These are phyloP conservation scores for Planococcus citri DNA, from an alignment of 1,140 invertebrate genomes.

Conservation along the genomic window DNA sequence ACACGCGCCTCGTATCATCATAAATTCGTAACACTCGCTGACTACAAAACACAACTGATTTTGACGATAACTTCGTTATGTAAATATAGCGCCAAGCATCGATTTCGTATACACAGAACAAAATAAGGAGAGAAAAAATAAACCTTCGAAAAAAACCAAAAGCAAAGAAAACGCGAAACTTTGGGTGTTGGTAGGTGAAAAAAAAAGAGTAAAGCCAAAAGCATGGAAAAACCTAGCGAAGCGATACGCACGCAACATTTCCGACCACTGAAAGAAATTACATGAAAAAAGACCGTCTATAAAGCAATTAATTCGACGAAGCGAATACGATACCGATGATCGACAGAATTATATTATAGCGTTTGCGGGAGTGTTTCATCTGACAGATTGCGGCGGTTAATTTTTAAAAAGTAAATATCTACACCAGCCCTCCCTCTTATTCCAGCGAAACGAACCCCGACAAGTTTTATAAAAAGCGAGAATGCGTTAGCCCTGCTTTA, in stretches of 20 bases:
- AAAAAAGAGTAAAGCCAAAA: too few species aligned
- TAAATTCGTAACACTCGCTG: too few species aligned
- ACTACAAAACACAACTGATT: too few species aligned
- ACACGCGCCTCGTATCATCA: too few species aligned
- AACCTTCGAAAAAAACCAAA: too few species aligned
- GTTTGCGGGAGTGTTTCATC: constrained; percentile 18
- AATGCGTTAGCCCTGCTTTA: constrained; percentile 11
- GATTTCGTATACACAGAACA: too few species aligned
- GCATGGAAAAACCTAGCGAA: too few species aligned
- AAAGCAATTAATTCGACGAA: constrained; percentile 19
- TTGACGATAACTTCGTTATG: too few species aligned
- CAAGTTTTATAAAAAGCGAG: constrained; percentile 19
- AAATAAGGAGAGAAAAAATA: too few species aligned
- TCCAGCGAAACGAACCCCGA: neutral
- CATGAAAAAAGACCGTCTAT: neutral
- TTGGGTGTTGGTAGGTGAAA: too few species aligned
- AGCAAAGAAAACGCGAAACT: too few species aligned
- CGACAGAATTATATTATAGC: constrained; percentile 19
- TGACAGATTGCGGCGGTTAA: constrained; percentile 19
- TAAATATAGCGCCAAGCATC: too few species aligned
- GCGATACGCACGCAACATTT: neutral
- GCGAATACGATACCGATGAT: constrained; percentile 16
- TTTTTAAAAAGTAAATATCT: constrained; percentile 21
- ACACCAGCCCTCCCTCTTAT: constrained; percentile 9
- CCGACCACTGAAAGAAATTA: constrained; percentile 14